Evolutionary conservation across 64 coral and sea anemone species (phyloP).

Genomic region (Anthopleura sola): DNA sequence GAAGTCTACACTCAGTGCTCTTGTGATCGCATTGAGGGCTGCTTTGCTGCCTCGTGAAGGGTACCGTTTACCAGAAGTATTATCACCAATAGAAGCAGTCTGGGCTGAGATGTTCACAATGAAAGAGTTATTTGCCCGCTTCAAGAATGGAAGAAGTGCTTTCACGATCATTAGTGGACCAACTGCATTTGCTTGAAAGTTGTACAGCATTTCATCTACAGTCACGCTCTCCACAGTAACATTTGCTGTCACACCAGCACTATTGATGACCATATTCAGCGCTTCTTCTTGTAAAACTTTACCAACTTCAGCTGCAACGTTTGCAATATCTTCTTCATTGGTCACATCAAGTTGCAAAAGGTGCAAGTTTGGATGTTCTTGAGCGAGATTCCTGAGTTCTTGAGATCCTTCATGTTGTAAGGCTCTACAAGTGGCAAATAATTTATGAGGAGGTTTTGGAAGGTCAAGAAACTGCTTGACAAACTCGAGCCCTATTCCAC

Average conservation of each 20-base stretch:
- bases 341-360: constrained; percentile 49
- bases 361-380: constrained; percentile 20
- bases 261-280: constrained; percentile 47
- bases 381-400: constrained; percentile 14
- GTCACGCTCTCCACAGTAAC: constrained; percentile 25
- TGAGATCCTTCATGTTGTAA: not conserved
- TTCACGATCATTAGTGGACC: constrained; percentile 48
- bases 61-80: constrained; percentile 21
- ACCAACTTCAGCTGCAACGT: not conserved
- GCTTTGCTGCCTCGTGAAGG: constrained; percentile 24
- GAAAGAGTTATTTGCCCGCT: not conserved
- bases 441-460: constrained; percentile 2
- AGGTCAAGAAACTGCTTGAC: constrained; percentile 44
- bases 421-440: constrained; percentile 47
- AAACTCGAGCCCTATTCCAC: constrained; percentile 52
- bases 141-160: constrained; percentile 15
- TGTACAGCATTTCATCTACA: constrained; percentile 33
- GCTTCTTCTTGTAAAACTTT: constrained; percentile 3
- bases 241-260: constrained; percentile 9
- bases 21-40: constrained; percentile 40
- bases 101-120: constrained; percentile 43
- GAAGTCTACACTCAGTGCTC: constrained; percentile 21
- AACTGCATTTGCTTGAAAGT: constrained; percentile 19
- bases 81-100: not conserved
- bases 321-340: not conserved